These are phyloP conservation scores for Spheniscus mendiculus DNA, from an alignment of 2,113 vertebrate genomes.

Conservation along the genomic window DNA sequence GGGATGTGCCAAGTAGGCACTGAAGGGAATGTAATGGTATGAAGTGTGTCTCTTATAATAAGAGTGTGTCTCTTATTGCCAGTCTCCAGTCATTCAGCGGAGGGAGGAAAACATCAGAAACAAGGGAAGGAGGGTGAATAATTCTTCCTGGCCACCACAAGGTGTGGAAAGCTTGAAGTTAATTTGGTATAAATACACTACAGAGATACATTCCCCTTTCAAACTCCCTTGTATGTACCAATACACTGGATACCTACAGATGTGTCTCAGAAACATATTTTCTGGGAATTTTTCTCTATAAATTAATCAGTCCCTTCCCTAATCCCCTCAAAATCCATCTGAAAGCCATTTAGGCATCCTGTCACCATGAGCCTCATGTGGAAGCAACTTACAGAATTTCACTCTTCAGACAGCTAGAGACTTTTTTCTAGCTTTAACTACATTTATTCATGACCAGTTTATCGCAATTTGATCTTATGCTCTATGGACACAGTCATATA, in stretches of 20 bases:
- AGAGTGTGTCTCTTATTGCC: neutral
- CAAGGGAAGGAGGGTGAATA: neutral
- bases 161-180: neutral
- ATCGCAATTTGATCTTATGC: neutral
- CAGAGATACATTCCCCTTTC: neutral
- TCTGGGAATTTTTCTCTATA: neutral
- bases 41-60: no score
- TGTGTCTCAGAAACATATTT: neutral
- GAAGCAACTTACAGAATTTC: slow-evolving; percentile 25
- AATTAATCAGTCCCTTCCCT: neutral
- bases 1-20: neutral
- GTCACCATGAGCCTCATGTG: neutral
- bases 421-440: neutral
- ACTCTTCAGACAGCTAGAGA: neutral
- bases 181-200: neutral
- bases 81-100: neutral
- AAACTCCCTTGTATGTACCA: neutral
- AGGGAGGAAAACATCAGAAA: neutral
- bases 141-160: neutral
- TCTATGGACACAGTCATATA: neutral
- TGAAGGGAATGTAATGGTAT: neutral
- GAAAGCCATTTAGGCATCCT: slow-evolving; percentile 7
- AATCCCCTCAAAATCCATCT: slow-evolving; percentile 4
- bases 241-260: neutral
- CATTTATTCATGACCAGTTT: neutral